A percentile compares a stretch with the other conserved stretches of the same genome.
Conservation (phyloP, 2,113 vertebrate genomes). For the Meriones unguiculatus region DNA sequence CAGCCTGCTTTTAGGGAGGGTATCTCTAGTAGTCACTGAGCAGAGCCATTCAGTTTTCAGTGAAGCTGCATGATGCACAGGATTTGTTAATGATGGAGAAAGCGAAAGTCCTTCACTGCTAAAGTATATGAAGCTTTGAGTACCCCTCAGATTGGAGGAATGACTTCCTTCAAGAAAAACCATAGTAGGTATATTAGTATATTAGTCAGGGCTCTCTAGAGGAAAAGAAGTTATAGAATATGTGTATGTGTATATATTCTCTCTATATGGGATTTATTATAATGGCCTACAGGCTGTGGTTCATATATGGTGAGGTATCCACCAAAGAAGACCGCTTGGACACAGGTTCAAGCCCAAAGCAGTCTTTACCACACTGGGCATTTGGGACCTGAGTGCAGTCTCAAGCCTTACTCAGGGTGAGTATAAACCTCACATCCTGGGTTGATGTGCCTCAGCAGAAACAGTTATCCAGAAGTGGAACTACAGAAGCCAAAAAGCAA, state of each 20-base stretch:
- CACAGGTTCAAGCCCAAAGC: background rate
- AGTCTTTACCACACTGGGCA: background rate
- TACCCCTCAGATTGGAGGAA: conserved; percentile 93
- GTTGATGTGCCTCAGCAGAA: background rate
- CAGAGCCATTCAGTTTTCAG: background rate
- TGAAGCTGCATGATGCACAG: conserved; percentile 79
- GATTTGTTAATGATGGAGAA: conserved; percentile 96
- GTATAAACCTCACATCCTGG: background rate
- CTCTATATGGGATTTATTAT: background rate
- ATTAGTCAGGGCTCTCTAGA: background rate
- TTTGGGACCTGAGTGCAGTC: background rate
- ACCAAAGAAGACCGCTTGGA: background rate
- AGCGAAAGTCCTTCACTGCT: conserved; percentile 96
- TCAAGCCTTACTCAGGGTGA: background rate
- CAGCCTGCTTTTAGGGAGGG: background rate
- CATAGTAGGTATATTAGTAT: background rate
- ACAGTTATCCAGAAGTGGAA: background rate
- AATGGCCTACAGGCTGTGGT: background rate
- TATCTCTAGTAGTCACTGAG: background rate
- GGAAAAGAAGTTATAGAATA: background rate
- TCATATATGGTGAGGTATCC: background rate
- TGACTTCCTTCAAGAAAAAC: conserved; percentile 80
- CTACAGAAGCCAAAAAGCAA: background rate
- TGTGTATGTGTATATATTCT: background rate
- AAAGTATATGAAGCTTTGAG: conserved; percentile 98